phyloP scores from a whole-genome alignment of 2,113 vertebrate genomes.

The Trogon surrucura region DNA sequence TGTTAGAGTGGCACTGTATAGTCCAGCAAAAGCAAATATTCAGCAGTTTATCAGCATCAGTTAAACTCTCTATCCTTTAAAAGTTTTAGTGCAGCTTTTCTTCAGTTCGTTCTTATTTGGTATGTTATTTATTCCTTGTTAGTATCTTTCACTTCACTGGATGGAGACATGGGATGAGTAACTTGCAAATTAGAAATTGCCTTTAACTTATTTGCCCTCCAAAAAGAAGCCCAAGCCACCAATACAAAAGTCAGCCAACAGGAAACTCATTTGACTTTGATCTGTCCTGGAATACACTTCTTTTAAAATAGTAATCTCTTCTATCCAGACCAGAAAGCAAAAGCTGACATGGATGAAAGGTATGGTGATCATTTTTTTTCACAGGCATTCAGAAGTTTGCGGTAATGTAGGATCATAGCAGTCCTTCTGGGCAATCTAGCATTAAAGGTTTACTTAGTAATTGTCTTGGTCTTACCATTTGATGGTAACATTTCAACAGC shows the following conservation, averaged over 20 bases:
- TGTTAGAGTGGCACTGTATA: background rate
- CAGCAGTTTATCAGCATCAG: background rate
- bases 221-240: background rate
- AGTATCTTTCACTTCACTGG: background rate
- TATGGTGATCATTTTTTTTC: background rate
- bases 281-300: background rate
- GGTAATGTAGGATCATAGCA: background rate
- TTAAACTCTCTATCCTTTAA: background rate
- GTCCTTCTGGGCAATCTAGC: background rate
- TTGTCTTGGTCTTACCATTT: background rate
- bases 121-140: conserved; percentile 9
- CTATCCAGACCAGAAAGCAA: background rate
- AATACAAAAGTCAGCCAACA: background rate
- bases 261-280: background rate
- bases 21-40: background rate
- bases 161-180: background rate
- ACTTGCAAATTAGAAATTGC: conserved; percentile 9
- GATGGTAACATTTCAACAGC: background rate
- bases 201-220: conserved; percentile 10
- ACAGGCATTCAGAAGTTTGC: background rate
- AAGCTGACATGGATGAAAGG: background rate
- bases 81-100: background rate
- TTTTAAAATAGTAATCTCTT: background rate
- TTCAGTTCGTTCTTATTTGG: background rate
- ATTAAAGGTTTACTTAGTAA: background rate